phyloP scores from a whole-genome alignment of 2,113 vertebrate species.

The Emberiza fucata region DNA sequence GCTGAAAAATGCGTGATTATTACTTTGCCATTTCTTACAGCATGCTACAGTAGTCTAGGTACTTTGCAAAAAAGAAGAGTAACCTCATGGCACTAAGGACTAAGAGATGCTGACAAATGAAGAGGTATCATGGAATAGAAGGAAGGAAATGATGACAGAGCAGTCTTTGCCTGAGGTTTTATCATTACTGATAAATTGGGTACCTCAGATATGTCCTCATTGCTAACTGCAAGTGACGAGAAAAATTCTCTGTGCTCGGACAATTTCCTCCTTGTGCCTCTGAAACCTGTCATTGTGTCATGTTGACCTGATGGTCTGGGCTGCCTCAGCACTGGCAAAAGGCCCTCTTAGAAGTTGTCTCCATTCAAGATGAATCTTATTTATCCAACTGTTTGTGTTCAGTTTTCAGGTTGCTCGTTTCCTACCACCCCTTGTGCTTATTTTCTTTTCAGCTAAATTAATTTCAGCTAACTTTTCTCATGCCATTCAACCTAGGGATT shows the following conservation, averaged over 20 bases:
- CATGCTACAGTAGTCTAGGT: background rate
- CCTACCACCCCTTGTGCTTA: background rate
- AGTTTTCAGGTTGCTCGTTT: background rate
- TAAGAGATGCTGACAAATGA: background rate
- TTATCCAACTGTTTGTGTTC: background rate
- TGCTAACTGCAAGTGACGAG: background rate
- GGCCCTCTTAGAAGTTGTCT: background rate
- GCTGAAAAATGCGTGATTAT: background rate
- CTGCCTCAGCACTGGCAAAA: background rate
- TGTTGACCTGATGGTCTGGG: background rate
- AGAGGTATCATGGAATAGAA: background rate
- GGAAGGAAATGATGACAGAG: background rate
- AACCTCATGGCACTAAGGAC: background rate
- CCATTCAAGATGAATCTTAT: background rate
- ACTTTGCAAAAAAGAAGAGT: background rate
- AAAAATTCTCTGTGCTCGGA: fast-evolving
- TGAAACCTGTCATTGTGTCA: background rate
- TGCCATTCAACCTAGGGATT: conserved; percentile 15
- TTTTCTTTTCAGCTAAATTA: conserved; percentile 49
- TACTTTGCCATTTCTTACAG: background rate
- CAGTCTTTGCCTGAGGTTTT: background rate
- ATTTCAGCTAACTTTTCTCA: conserved; percentile 47
- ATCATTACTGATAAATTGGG: background rate
- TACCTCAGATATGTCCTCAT: background rate
- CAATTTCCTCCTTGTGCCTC: background rate